Evolutionary conservation across 2,797 vertebrate species (phyloP), one percentile per base, ranked within the genome.

Genomic region (Yasuhikotakia modesta): DNA sequence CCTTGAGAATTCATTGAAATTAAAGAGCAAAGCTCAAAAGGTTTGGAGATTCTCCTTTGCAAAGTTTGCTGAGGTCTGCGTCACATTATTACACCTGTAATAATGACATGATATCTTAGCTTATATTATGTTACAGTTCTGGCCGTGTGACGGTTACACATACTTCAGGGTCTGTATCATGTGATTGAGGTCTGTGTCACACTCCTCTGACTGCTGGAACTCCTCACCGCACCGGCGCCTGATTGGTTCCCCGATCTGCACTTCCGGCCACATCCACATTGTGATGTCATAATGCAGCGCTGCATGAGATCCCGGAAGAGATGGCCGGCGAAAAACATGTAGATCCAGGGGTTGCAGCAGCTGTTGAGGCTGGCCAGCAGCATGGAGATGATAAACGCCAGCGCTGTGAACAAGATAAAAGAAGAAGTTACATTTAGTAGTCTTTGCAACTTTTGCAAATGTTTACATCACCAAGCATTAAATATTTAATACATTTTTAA

Each of bases 311-410:
- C 95, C 0, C 93, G 95, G 90, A 98, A 98, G 79, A 99, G 94
- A 87, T 97, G 96, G 24, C 97, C 96, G 0, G 94, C 96, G 79
- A 98, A 99, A 61, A 96, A 94, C 96, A 99, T 94, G 92, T 99
- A 99, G 94, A 99, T 99, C 97, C 98, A 99, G 22, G 98, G 98
- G 90, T 99, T 99, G 84, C 97, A 99, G 90, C 98, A 99, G 91
- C 97, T 99, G 93, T 99, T 99, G 80, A 99, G 95, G 85, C 97
- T 98, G 85, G 96, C 97, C 87, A 99, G 88, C 61, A 99, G 90
- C 94, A 98, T 97, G 86, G 95, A 92, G 0, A 99, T 97, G 91
- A 97, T 96, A 88, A 99, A 99, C 1, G 95, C 90, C 0, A 93
- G 91, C 30, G 94, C 98, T 99, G 81, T 71, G 83, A 58, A 70